These are phyloP conservation scores for Geopemphigus sp. DNA, from an alignment of 1,140 invertebrate genomes.

Conservation along the genomic window DNA sequence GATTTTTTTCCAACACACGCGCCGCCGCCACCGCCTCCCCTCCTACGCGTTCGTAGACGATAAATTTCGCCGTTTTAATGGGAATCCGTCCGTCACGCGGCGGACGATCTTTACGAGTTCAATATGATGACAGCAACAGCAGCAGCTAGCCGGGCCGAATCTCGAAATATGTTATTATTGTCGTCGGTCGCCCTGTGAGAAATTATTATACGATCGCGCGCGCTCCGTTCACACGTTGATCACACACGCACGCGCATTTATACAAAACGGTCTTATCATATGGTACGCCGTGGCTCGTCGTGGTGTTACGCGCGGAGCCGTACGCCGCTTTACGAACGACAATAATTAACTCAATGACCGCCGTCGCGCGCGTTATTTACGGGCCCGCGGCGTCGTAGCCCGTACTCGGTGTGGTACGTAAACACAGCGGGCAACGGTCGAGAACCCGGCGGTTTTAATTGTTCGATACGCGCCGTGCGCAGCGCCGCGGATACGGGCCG, in stretches of 20 bases:
- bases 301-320: not conserved
- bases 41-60: not conserved
- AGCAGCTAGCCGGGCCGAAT: not conserved
- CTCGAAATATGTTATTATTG: not conserved
- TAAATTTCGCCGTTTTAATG: constrained; percentile 40
- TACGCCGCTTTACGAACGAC: not conserved
- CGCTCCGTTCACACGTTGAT: constrained; percentile 23
- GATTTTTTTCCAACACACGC: too few relatives aligned
- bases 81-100: constrained; percentile 31
- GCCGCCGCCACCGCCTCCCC: too few relatives aligned
- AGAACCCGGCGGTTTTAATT: too few relatives aligned
- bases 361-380: not conserved
- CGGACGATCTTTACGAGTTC: constrained; percentile 37
- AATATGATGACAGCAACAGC: constrained; percentile 21
- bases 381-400: too few relatives aligned
- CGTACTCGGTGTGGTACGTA: too few relatives aligned
- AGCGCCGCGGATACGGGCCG: too few relatives aligned
- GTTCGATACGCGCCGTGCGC: too few relatives aligned
- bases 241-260: not conserved
- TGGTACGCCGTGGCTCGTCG: not conserved
- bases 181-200: not conserved
- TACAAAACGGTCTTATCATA: not conserved
- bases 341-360: constrained; percentile 32
- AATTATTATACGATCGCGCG: not conserved
- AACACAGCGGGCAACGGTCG: too few relatives aligned